Base-by-base conservation (phyloP, 2,888 invertebrate genomes). In the Yponomeuta evonymella region DNA sequence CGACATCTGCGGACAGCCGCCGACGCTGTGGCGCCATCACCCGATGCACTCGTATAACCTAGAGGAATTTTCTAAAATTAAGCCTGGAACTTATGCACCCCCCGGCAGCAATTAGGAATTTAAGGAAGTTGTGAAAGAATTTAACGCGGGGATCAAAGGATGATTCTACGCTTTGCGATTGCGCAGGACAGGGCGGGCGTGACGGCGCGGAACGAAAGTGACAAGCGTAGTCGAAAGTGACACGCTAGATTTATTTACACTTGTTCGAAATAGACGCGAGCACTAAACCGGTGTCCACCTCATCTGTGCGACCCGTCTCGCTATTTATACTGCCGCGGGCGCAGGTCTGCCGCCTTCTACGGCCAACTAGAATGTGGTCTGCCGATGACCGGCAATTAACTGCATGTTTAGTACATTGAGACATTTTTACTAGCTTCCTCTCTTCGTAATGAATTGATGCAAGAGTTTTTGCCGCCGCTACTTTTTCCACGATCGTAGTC, bases 201-300 rank as follows among this genome's bases (percentile, higher is more conserved):
- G 70, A 63, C 75, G 72, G 73, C 72, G 75, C 74, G 81, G 82
- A 86, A 88, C 83, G 90, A 91, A 91, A 90, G 89, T 87, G 87
- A 89, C 88, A 87, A 83, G 80, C 80, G 79, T 79, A 79, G 82
- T 87, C 84, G 89, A 90, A 89, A 90, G 89, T 88, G 82, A 84
- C 83, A 83, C 78, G 83, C 81, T 87, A 87, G 87, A 90, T 89
- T 90, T 90, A 90, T 90, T 89, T 87, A 89, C 89, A 89, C 86
- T 87, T 84, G 88, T 88, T 88, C 81, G 80, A 88, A 89, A 90
- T 90, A 90, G 87, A 87, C 80, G 77, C 82, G 79, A 82, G 81
- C 87, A 85, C 86, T 85, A 86, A 90, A 88, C 89, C 87, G 83
- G 86, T 89, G 89, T 88, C 88, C 85, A 87, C 85, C 86, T 86